phyloP scores from a whole-genome alignment of 2,888 invertebrate species.

The Macaria liturata region DNA sequence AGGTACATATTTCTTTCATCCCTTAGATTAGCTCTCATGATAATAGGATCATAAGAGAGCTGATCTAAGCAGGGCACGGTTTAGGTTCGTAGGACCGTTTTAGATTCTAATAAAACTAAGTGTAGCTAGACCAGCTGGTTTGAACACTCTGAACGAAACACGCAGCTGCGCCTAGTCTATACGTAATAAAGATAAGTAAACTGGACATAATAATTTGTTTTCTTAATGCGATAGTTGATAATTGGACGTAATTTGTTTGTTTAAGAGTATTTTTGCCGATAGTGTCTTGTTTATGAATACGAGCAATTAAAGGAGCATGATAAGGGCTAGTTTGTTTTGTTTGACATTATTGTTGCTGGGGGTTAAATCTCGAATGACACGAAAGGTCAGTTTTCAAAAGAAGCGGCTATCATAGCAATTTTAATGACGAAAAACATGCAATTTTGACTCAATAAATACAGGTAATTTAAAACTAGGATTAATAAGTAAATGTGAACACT shows the following conservation, averaged over 20 bases:
- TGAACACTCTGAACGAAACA: neutral
- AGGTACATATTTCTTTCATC: too few relatives aligned
- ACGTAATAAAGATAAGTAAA: conserved; percentile 20
- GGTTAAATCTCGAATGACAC: neutral
- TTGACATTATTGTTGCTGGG: conserved; percentile 1
- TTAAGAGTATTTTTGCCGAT: conserved; percentile 8
- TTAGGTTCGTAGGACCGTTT: neutral
- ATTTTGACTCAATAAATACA: too few relatives aligned
- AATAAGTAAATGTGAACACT: too few relatives aligned
- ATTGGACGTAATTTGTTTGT: conserved; percentile 18
- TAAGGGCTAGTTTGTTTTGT: conserved; percentile 2
- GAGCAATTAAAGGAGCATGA: conserved; percentile 6
- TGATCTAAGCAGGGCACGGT: neutral
- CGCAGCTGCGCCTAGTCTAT: conserved; percentile 11
- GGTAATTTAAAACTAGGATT: too few relatives aligned
- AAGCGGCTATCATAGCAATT: neutral
- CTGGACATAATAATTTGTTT: conserved; percentile 20
- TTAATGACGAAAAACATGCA: too few relatives aligned
- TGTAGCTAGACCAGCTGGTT: neutral
- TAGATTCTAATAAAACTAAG: conserved; percentile 2
- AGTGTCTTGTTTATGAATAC: conserved; percentile 5
- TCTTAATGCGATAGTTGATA: conserved; percentile 18
- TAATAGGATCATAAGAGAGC: too few relatives aligned
- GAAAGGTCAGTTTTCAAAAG: conserved; percentile 3
- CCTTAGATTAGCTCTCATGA: too few relatives aligned